Evolutionary conservation across 2,113 vertebrate genomes (phyloP).

Genomic region (Collichthys lucidus): DNA sequence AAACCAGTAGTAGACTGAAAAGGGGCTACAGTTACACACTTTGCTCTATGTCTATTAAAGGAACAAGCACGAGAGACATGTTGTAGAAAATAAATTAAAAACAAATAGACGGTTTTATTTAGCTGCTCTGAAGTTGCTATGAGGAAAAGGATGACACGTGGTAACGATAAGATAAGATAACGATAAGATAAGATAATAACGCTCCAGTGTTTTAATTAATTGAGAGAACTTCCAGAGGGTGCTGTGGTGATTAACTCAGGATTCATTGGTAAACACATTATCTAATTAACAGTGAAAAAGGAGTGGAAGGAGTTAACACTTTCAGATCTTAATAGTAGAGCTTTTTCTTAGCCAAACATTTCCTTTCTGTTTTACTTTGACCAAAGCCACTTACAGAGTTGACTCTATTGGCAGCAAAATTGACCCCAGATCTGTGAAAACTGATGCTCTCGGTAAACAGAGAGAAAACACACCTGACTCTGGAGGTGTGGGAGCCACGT

Average conservation of each 20-base stretch:
- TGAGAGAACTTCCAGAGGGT: not conserved
- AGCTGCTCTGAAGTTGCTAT: not conserved
- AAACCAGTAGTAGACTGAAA: no score
- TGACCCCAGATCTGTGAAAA: conserved; percentile 40
- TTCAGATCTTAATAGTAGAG: not conserved
- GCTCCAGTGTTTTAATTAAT: not conserved
- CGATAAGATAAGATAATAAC: no score
- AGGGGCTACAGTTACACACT: not conserved
- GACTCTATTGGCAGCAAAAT: conserved; percentile 6
- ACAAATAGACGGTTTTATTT: not conserved
- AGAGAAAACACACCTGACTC: conserved; percentile 61
- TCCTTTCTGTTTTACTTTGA: not conserved
- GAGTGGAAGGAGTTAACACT: not conserved
- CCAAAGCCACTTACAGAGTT: not conserved
- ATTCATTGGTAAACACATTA: not conserved
- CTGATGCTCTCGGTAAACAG: conserved; percentile 23
- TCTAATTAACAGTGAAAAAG: not conserved
- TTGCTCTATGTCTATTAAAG: not conserved
- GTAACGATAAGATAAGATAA: no score
- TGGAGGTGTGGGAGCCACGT: conserved; percentile 75
- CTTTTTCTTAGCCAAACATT: not conserved
- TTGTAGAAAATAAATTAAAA: not conserved
- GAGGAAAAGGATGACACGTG: not conserved
- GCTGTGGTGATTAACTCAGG: not conserved
- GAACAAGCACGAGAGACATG: not conserved